Percentiles rank a stretch among this genome's conserved stretches.
phyloP scores from a whole-genome alignment of 2,797 vertebrate genomes.

The Bradypodion ventrale region DNA sequence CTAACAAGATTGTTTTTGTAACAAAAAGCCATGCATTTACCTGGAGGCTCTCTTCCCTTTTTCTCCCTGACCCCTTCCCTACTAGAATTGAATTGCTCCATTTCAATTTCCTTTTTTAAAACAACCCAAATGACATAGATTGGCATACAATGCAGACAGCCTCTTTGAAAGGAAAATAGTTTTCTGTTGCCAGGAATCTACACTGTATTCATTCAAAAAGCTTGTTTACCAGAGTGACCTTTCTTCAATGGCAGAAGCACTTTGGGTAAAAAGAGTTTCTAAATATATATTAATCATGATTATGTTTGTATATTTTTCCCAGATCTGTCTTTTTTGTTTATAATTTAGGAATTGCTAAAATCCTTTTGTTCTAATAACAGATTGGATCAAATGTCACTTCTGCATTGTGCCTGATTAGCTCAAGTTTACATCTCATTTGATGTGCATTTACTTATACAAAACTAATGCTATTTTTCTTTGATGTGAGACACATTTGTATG shows the following conservation, averaged over 20 bases:
- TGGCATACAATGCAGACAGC: not conserved
- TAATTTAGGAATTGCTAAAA: not conserved
- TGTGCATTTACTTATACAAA: not conserved
- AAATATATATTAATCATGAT: not conserved
- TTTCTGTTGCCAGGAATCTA: constrained; percentile 7
- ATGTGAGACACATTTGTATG: not conserved
- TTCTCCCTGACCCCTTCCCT: not conserved
- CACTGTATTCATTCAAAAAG: not conserved
- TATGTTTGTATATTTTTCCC: not conserved
- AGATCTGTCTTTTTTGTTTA: too few species aligned
- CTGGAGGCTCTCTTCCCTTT: not conserved
- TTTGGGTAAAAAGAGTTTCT: not conserved
- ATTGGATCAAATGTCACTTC: not conserved
- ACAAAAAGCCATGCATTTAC: not conserved
- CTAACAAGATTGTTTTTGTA: not conserved
- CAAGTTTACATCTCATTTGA: not conserved
- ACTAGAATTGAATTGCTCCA: not conserved
- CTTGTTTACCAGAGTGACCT: not conserved
- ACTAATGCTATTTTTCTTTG: not conserved
- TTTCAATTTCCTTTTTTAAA: constrained; percentile 33
- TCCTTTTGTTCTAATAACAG: not conserved
- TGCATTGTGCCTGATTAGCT: not conserved
- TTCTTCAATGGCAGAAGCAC: not conserved
- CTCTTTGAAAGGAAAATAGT: not conserved
- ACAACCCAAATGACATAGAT: not conserved